A percentile compares a stretch with the other conserved stretches of the same genome.
Conservation (phyloP, 2,797 vertebrate species). For the Anguilla anguilla region DNA sequence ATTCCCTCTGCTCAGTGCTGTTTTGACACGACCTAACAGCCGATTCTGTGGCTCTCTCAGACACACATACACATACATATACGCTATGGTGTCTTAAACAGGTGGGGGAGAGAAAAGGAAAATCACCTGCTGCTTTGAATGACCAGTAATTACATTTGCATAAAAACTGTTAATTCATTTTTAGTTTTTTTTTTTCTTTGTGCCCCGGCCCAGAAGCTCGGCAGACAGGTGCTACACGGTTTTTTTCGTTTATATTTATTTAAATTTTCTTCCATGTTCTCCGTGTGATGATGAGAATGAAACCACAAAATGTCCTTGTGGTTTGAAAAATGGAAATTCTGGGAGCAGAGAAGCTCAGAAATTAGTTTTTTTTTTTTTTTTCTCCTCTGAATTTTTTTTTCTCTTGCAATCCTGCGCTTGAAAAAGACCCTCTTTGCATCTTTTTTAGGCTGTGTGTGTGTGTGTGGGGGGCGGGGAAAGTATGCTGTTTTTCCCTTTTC, state of each 20-base stretch:
- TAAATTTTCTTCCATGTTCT: too few relatives aligned
- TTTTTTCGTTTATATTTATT: neutral
- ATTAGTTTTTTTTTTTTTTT: too few relatives aligned
- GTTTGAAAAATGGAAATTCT: conserved; percentile 37
- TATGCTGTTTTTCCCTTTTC: conserved; percentile 61
- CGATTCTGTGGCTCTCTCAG: neutral
- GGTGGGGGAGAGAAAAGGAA: neutral
- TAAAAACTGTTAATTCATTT: neutral
- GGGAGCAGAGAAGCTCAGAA: conserved; percentile 63
- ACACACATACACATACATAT: neutral
- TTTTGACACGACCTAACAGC: neutral
- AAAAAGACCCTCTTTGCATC: conserved; percentile 22
- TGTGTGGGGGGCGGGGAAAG: too few relatives aligned
- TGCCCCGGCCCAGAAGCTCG: neutral
- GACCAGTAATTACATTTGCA: neutral
- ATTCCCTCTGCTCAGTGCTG: neutral
- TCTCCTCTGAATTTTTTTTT: conserved; percentile 21
- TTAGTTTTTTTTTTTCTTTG: neutral
- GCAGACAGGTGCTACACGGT: too few relatives aligned
- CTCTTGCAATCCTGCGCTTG: conserved; percentile 76
- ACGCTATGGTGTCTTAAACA: neutral
- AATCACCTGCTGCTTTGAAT: neutral
- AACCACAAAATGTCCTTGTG: neutral
- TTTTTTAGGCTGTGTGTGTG: too few relatives aligned
- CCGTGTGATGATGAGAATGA: neutral